These are phyloP conservation scores for Drosophila grimshawi DNA, from an alignment of 1,140 invertebrate genomes.

Conservation along the genomic window DNA sequence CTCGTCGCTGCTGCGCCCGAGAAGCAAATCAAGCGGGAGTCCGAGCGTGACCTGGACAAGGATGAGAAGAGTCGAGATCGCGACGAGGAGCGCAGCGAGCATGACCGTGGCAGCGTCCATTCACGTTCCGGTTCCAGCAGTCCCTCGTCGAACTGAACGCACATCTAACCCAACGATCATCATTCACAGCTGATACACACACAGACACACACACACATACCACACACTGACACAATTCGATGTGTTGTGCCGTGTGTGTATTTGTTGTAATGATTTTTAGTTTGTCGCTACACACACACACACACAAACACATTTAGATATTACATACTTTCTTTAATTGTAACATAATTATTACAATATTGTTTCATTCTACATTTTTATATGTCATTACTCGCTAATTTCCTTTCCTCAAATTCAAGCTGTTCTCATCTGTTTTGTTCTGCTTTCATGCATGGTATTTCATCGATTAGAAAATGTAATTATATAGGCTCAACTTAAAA, in stretches of 20 bases:
- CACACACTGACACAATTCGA: constrained; percentile 18
- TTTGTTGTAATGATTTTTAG: constrained; percentile 46
- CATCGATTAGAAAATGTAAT: constrained; percentile 74
- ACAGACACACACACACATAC: constrained; percentile 9
- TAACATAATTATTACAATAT: constrained; percentile 76
- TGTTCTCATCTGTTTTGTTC: constrained; percentile 27
- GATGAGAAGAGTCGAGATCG: constrained; percentile 75
- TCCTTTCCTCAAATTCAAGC: constrained; percentile 4
- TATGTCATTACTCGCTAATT: constrained; percentile 41
- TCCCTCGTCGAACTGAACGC: constrained; percentile 72
- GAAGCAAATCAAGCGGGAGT: constrained; percentile 54
- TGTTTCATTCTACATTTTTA: constrained; percentile 54
- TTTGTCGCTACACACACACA: constrained; percentile 34
- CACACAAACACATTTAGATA: constrained; percentile 12
- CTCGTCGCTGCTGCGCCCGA: constrained; percentile 38
- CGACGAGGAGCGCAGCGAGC: constrained; percentile 68
- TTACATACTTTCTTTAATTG: constrained; percentile 58
- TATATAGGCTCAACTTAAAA: constrained; percentile 76
- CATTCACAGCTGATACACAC: neutral
- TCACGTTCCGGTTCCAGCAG: constrained; percentile 69
- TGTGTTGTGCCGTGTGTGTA: constrained; percentile 19
- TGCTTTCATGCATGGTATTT: constrained; percentile 52
- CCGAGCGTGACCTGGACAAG: constrained; percentile 63
- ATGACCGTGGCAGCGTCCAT: constrained; percentile 64
- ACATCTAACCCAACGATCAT: neutral